Percentiles rank a stretch among this genome's conserved stretches.
Evolutionary conservation across 2,888 invertebrate species (phyloP).

Genomic region (Cinara cedri): DNA sequence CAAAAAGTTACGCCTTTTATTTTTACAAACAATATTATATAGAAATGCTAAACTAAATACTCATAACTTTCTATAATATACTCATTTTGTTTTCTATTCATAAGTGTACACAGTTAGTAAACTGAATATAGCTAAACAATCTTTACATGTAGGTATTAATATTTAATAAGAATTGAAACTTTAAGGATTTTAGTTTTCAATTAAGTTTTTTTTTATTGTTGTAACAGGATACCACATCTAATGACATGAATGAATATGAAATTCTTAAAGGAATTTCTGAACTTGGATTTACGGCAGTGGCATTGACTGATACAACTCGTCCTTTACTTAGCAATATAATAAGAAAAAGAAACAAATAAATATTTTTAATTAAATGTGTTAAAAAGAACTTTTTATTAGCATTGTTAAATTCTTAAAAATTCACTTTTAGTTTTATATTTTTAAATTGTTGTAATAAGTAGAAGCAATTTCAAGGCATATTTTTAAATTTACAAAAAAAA

Average conservation of each 20-base stretch:
- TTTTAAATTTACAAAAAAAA: no score
- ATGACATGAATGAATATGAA: slow-evolving; percentile 51
- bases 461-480: no score
- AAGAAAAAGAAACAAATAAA: slow-evolving; percentile 14
- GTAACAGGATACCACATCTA: slow-evolving; percentile 32
- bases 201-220: neutral
- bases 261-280: slow-evolving; percentile 16
- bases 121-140: neutral
- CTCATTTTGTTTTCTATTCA: neutral
- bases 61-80: no score
- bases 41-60: no score
- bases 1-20: no score
- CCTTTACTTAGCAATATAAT: slow-evolving; percentile 22
- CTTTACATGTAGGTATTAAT: neutral
- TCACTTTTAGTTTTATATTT: no score
- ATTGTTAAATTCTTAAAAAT: no score
- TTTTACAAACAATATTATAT: no score
- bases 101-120: neutral
- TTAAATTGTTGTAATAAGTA: no score
- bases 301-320: slow-evolving; percentile 37
- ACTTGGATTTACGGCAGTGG: neutral
- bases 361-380: neutral
- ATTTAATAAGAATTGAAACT: slow-evolving; percentile 8
- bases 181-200: neutral
- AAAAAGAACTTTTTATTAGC: neutral